phyloP scores from a whole-genome alignment of 1,140 invertebrate species.

The Halyomorpha halys region DNA sequence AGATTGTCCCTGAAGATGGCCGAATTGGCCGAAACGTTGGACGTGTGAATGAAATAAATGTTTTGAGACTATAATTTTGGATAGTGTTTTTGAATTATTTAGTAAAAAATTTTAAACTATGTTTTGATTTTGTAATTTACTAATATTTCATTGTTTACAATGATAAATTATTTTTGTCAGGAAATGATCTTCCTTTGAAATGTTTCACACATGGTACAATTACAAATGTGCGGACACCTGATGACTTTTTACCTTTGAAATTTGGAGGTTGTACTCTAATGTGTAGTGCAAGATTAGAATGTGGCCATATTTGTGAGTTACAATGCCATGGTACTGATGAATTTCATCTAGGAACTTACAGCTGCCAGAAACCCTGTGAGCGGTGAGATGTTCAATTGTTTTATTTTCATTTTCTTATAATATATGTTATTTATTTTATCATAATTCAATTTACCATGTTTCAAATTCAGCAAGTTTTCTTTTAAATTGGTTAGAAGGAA shows the following conservation, averaged over 20 bases:
- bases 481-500: constrained; percentile 39
- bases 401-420: too few species aligned
- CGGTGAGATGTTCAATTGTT: too few species aligned
- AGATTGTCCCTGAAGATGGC: too few species aligned
- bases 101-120: too few species aligned
- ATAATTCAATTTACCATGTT: constrained; percentile 35
- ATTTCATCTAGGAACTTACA: constrained; percentile 36
- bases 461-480: constrained; percentile 39
- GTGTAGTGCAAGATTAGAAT: constrained; percentile 35
- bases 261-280: constrained; percentile 34
- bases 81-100: too few species aligned
- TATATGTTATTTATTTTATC: constrained; percentile 28
- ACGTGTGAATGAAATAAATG: too few species aligned
- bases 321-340: constrained; percentile 42
- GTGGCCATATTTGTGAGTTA: constrained; percentile 45
- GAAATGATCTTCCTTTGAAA: constrained; percentile 36
- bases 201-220: constrained; percentile 42
- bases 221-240: constrained; percentile 31
- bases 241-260: constrained; percentile 31
- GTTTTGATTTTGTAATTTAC: too few species aligned
- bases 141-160: not conserved
- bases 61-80: too few species aligned
- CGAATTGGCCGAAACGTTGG: too few species aligned
- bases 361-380: constrained; percentile 37
- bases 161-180: constrained; percentile 12